Base-by-base conservation (phyloP, 37 sponge, comb jelly and placozoan genomes). In the Dysidea cf. avara region DNA sequence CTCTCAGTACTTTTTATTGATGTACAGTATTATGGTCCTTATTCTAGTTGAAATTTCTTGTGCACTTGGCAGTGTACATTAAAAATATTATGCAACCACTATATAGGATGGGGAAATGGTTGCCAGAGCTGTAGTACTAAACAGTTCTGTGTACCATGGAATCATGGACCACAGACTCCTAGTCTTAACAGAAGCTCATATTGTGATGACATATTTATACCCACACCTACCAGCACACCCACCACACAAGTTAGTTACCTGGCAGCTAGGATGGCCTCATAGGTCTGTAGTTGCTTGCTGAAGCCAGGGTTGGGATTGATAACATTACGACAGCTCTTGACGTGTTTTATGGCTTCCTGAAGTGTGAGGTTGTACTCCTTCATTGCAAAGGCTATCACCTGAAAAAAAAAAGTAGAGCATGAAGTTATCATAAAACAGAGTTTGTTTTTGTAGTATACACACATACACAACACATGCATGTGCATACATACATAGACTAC, bases 311-410 rank as follows among this genome's bases (percentile, higher is more conserved):
- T 97, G 53, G 99, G 99, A 36, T 97, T 97, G 58, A 91, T 69
- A 39, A 81, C 71, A 48, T 61, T 26, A 7, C 99, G 76, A 7
- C 58, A 55, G 6, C 51, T 53, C 82, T 88, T 94, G 29, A 97
- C 99, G 71, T 69, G 71, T 3, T 63, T 55, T 29, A 68, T 55
- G 31, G 95, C 95, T 0, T 82, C 85, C 13, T 80, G 67, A 24
- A 92, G 74, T 13, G 82, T 40, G 85, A 91, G 78, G 25, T 81
- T 39, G 61, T 94, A 85, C 74, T 94, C 95, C 83, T 97, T 97
- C 99, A 97, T 97, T n/a, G 80, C 53, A 71, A 77, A 97, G 6
- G 99, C 98, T 20, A 88, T 91, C 56, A 90, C 93, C 97, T 96
- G 61, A 38, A 11, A 40, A 71, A 7, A 25, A 49, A 40, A 12